These are phyloP conservation scores for Aricia artaxerxes DNA, from an alignment of 2,888 invertebrate species.

Conservation along the genomic window DNA sequence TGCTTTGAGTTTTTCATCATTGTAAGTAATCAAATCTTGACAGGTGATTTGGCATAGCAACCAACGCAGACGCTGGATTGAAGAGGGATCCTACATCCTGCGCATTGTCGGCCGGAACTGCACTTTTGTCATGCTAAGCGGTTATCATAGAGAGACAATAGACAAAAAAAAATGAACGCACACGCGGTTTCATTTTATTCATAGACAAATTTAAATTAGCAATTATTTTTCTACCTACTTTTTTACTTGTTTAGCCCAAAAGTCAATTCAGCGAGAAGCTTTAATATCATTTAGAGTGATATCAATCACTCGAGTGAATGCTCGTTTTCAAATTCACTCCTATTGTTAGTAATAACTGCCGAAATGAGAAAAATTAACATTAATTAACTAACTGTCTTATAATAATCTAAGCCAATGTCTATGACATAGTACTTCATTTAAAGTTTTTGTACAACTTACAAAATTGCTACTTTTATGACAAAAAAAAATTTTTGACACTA, in stretches of 20 bases:
- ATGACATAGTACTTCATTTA: too few species aligned
- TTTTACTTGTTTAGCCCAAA: constrained; percentile 36
- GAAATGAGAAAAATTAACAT: too few species aligned
- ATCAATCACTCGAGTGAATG: too few species aligned
- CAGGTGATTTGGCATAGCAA: constrained; percentile 69
- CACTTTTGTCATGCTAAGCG: constrained; percentile 73
- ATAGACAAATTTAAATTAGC: constrained; percentile 41
- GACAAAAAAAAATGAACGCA: neutral
- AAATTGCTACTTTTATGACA: constrained; percentile 35
- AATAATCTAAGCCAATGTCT: too few species aligned
- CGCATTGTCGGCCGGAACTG: constrained; percentile 56
- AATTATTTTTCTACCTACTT: constrained; percentile 37
- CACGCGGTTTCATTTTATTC: neutral
- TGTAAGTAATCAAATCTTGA: constrained; percentile 40
- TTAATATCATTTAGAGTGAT: too few species aligned
- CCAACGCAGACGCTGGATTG: constrained; percentile 48
- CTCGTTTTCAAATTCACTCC: too few species aligned
- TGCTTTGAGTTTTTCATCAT: too few species aligned
- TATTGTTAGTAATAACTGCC: too few species aligned
- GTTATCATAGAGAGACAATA: constrained; percentile 60
- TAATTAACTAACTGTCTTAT: too few species aligned
- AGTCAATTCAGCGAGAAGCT: constrained; percentile 31
- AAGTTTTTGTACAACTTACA: too few species aligned
- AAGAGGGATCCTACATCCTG: constrained; percentile 68
- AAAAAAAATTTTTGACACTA: constrained; percentile 54